Base-by-base conservation (phyloP, 1,140 invertebrate genomes). In the Melanaphis sacchari region DNA sequence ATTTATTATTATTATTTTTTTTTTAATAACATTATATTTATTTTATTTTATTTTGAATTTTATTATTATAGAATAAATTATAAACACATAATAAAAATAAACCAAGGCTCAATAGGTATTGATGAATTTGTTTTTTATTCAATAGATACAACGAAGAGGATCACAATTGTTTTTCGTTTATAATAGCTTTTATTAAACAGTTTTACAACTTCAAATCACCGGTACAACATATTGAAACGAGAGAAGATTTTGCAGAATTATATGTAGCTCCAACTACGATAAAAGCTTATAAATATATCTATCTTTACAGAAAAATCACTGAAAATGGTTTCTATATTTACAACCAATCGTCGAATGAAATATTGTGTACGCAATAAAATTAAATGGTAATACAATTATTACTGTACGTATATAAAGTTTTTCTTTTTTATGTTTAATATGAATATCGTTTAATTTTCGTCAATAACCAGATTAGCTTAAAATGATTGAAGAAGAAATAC, bases 151-250 rank as follows among this genome's bases (percentile, higher is more conserved):
- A 97, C 94, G 97, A 97, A 95, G 96, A 96, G 85, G 96, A 95
- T 82, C 96, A 97, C 95, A 98, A 98, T 95, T 98, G 97, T 94
- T 98, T 98, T 94, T 97, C 96, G 52, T 98, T 98, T 95, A 97
- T 98, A 5, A 95, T 98, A 94, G 96, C 96, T 90, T 98, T 98
- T 95, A 95, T 98, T 95, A 96, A 94, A 96, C 96, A 52, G 95
- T 98, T 52, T 96, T 96, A 94, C 96, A 97, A 94, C 96, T 96
- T 54, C 95, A 95, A 94, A 95, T 97, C 38, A 97, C 96, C 90
- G 95, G 96, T 94, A 96, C 96, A 87, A 97, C 97, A 59, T 94
- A 43, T 81, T 21, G 46, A 95, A 81, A 97, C 96, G 94, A 96
- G 96, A 93, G 96, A 96, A 88, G 95, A 95, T 41, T 98, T 98